phyloP scores from a whole-genome alignment of 1,140 invertebrate genomes.

The Lepidurus couesii region DNA sequence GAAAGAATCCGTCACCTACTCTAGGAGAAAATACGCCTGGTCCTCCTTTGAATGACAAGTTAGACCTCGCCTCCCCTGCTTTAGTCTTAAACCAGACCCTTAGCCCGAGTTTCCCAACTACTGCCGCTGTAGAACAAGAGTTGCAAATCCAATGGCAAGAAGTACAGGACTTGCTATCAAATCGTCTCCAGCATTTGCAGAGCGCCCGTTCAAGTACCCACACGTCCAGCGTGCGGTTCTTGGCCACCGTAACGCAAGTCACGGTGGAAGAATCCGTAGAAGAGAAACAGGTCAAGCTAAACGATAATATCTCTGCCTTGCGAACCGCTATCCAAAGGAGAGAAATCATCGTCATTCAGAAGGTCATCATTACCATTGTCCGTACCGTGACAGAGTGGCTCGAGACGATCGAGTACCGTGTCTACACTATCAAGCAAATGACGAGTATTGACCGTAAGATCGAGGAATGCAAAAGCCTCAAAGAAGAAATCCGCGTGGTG shows the following conservation, averaged over 20 bases:
- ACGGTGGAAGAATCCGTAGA: constrained; percentile 51
- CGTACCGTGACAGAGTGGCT: constrained; percentile 73
- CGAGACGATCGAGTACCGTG: constrained; percentile 72
- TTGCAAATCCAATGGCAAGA: constrained; percentile 39
- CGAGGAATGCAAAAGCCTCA: constrained; percentile 42
- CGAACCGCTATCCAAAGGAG: constrained; percentile 56
- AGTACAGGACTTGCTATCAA: constrained; percentile 46
- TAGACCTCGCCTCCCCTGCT: constrained; percentile 22
- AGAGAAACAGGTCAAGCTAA: constrained; percentile 50
- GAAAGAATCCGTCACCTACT: constrained; percentile 6
- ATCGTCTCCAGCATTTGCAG: constrained; percentile 50
- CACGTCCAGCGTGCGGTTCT: constrained; percentile 53
- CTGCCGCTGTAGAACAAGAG: constrained; percentile 24
- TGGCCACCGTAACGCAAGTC: constrained; percentile 53
- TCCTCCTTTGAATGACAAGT: constrained; percentile 27
- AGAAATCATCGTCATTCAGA: constrained; percentile 58
- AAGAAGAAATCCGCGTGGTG: constrained; percentile 37
- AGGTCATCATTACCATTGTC: constrained; percentile 60
- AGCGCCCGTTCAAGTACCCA: constrained; percentile 49
- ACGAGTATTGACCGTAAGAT: constrained; percentile 49
- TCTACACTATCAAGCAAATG: constrained; percentile 57
- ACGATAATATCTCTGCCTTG: constrained; percentile 55
- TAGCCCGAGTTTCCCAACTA: background rate
- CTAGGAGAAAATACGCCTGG: constrained; percentile 32
- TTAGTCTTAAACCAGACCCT: constrained; percentile 18